Conservation (phyloP, 1,140 invertebrate species). For the Chironomus striatipennis region DNA sequence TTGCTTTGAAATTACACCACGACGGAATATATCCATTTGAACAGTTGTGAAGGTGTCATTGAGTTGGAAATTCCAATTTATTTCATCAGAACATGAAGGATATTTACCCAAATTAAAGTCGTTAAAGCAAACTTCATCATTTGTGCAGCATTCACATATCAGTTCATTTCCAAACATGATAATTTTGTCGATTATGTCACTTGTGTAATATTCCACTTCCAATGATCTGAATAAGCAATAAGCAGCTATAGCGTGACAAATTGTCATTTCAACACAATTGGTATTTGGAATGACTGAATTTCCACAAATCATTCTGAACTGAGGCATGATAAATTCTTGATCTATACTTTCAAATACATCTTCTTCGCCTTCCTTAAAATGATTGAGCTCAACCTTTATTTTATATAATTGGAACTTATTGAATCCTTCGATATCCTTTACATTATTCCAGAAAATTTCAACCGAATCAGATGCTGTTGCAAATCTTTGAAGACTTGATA, state of each 20-base stretch:
- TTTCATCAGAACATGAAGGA: background rate
- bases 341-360: background rate
- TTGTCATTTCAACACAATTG: background rate
- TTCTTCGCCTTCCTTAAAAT: background rate
- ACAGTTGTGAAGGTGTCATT: background rate
- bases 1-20: background rate
- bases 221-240: background rate
- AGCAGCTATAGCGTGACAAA: background rate
- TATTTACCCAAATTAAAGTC: background rate
- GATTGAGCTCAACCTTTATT: background rate
- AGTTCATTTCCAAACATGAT: background rate
- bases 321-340: background rate
- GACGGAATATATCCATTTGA: slow-evolving; percentile 10
- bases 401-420: slow-evolving; percentile 5
- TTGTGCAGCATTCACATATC: background rate
- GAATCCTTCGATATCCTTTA: background rate
- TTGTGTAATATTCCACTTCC: background rate
- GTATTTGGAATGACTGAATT: background rate
- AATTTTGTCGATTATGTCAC: background rate
- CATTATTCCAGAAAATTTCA: background rate
- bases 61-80: background rate
- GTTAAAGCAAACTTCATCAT: background rate
- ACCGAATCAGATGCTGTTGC: background rate
- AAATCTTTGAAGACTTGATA: slow-evolving; percentile 29
- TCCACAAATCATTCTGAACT: background rate